Evolutionary conservation across 2,888 invertebrate genomes (phyloP), one percentile per base, ranked within the genome.

Genomic region (Hesperia comma): DNA sequence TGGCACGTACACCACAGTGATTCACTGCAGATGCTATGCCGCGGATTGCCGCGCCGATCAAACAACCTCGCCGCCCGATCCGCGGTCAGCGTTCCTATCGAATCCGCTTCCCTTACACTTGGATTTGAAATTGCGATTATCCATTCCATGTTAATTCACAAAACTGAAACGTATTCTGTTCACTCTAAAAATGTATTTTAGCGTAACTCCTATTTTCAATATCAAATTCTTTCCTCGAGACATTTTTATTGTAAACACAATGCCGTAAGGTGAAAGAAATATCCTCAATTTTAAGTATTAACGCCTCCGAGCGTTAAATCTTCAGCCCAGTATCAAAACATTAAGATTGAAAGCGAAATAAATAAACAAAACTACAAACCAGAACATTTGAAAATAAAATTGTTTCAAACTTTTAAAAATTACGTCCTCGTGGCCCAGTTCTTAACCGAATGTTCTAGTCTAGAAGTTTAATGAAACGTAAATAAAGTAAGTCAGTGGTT

Each of bases 1-100:
- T 71, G 75, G 77, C 75, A 76, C 74, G 72, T 69, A 70, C 37
- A 62, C 49, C 56, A 64, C 46, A 40, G 57, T 71, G 71, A 72
- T 67, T 72, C 72, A 72, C 60, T 46, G 57, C 54, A 55, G 63
- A 67, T 66, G 49, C 63, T 67, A 63, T 69, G 62, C 66, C 46
- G 15, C 49, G 49, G 62, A 63, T 61, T 69, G 62, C 66, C 46
- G 15, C 49, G 51, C 46, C 17, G 64, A 62, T 19, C 70, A 41
- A 41, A 61, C 53, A 14, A 21, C n/a, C 43, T 19, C 10, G 58
- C 62, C 26, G 61, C 40, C 53, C 33, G 17, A 12, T n/a, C 17
- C 51, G 19, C 26, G 26, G n/a, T 33, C 14, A 12, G 15, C 33
- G 6, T 6, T 4, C 33, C 7, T 37, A 37, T 37, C 12, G 37